Evolutionary conservation across 92 coral and sea anemone species (phyloP), one percentile per base, ranked within the genome.

Genomic region (Epizoanthus ramosus): DNA sequence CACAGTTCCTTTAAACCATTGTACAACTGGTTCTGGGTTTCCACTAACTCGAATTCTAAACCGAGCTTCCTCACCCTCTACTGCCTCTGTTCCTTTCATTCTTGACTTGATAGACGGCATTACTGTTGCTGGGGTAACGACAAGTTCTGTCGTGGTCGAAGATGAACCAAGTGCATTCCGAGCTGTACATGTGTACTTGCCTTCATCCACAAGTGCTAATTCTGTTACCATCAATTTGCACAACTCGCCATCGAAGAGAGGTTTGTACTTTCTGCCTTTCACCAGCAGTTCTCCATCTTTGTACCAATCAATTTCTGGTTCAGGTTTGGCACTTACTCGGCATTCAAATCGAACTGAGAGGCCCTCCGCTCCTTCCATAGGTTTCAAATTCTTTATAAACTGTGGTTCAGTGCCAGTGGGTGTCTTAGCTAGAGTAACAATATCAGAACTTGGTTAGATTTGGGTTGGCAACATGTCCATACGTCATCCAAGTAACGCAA

Each of bases 21-120:
- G 93, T 7, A 96, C 87, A 17, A 76, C 83, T 5, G 99, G 98
- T 28, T 84, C 94, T 47, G 99, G 98, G 67, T 88, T 90, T 56
- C 98, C 99, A 14, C 75, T 68, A 21, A 92, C 84, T 72, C 96
- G 90, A 28, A 92, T 91, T 47, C 92, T 87, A n/a, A 96, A 94
- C 53, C 86, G 90, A 5, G 88, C 98, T 24, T 88, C 86, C 21
- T 90, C 88, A 14, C 93, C 90, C 68, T 91, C 95, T 18, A 63
- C 23, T 7, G 88, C 94, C 68, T 92, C 92, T 28, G 87, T 72
- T 12, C 97, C 75, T 68, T 80, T 84, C 83, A 96, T 70, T n/a
- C 89, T 94, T 39, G 92, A 91, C 63, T 82, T 74, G 79, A 96
- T 87, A 23, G 84, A 81, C 4, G 96, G 96, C 85, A 84, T 88